A percentile compares a stretch with the other conserved stretches of the same genome.
These are phyloP conservation scores for Copsychus sechellarum DNA, from an alignment of 2,113 vertebrate species.

Conservation along the genomic window DNA sequence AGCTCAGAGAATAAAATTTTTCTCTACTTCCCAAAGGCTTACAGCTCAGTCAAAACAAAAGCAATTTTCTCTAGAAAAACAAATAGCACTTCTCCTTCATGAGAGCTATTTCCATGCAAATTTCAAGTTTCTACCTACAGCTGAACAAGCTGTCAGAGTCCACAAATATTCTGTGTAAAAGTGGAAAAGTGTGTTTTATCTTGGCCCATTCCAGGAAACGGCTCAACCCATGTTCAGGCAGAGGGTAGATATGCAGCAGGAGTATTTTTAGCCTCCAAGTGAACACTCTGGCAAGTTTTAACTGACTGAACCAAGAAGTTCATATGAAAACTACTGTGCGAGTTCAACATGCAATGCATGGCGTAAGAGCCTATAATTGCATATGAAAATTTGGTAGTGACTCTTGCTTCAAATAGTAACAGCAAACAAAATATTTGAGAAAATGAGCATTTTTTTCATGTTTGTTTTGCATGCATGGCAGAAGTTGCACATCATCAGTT, in stretches of 20 bases:
- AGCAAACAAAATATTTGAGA: not conserved
- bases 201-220: not conserved
- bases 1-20: not conserved
- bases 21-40: not conserved
- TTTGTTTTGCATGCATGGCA: not conserved
- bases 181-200: not conserved
- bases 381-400: not conserved
- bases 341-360: not conserved
- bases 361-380: not conserved
- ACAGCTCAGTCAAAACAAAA: constrained; percentile 2
- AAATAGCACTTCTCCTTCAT: constrained; percentile 6
- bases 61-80: constrained; percentile 15
- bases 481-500: not conserved
- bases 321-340: not conserved
- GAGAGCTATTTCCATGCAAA: constrained; percentile 13
- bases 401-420: not conserved
- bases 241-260: not conserved
- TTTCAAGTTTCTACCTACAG: constrained; percentile 33
- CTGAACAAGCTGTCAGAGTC: not conserved
- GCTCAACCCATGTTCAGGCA: not conserved
- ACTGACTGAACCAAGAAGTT: not conserved
- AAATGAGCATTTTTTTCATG: not conserved
- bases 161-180: not conserved
- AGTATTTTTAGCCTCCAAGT: not conserved
- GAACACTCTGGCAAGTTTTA: not conserved